Evolutionary conservation across 1,140 invertebrate genomes (phyloP).

Genomic region (Monochamus saltuarius): DNA sequence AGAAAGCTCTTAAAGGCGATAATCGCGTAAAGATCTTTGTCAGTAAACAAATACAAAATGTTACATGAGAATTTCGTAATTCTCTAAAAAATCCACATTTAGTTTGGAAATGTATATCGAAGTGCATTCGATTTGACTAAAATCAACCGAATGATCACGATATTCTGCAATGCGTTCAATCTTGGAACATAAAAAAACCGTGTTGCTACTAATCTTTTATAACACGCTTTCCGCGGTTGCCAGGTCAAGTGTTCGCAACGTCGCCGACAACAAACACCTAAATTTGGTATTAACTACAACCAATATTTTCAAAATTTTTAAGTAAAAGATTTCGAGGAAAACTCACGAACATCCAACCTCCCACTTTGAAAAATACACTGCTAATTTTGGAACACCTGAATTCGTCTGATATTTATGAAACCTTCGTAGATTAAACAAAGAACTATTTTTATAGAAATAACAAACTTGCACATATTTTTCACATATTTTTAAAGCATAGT

Average conservation of each 20-base stretch:
- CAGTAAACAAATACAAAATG: conserved; percentile 48
- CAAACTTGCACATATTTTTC: not conserved
- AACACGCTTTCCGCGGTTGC: conserved; percentile 49
- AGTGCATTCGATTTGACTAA: not conserved
- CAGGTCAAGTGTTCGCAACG: conserved; percentile 50
- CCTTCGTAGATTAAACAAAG: conserved; percentile 3
- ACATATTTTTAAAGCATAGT: conserved; percentile 2
- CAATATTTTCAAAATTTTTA: conserved; percentile 11
- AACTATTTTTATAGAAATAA: conserved; percentile 1
- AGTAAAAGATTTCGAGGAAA: conserved; percentile 3
- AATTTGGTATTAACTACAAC: conserved; percentile 41
- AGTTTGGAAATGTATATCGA: not conserved
- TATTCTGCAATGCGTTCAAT: not conserved
- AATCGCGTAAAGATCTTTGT: conserved; percentile 37
- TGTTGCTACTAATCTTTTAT: conserved; percentile 39
- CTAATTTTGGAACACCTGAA: conserved; percentile 45
- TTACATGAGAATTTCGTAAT: conserved; percentile 39
- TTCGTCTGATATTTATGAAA: conserved; percentile 4
- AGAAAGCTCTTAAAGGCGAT: conserved; percentile 32
- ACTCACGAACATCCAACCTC: conserved; percentile 32
- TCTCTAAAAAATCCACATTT: not conserved
- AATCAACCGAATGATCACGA: not conserved
- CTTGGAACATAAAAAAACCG: conserved; percentile 10
- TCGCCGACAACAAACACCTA: conserved; percentile 50
- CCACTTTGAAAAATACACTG: conserved; percentile 37